These are phyloP conservation scores for Halcyon leucocephala DNA, from an alignment of 2,797 vertebrate species.

Conservation along the genomic window DNA sequence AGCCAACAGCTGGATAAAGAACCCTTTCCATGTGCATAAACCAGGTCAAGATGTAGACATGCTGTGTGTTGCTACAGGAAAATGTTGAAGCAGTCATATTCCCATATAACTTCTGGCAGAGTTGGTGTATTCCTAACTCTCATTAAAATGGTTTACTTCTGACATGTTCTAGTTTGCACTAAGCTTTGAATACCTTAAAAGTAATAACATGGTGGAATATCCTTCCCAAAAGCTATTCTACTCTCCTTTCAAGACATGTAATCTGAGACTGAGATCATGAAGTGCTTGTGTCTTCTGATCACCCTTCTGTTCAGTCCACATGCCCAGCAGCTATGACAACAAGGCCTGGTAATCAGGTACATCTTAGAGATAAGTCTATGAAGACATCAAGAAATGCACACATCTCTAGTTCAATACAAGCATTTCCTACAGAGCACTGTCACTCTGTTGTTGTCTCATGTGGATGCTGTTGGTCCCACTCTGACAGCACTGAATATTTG, in stretches of 20 bases:
- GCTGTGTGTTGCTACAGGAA: not conserved
- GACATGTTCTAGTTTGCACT: slow-evolving; percentile 34
- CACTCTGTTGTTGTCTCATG: not conserved
- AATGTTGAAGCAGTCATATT: not conserved
- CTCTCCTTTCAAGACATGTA: not conserved
- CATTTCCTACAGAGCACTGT: not conserved
- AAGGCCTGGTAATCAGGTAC: not conserved
- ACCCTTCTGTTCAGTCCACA: not conserved
- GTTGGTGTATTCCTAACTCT: not conserved
- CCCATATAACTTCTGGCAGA: not conserved
- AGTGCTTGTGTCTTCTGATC: not conserved
- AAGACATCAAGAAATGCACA: not conserved
- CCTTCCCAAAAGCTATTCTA: not conserved
- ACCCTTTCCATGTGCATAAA: not conserved
- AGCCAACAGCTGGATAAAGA: not conserved
- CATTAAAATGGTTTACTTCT: slow-evolving; percentile 26
- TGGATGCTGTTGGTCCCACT: not conserved
- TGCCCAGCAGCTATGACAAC: not conserved
- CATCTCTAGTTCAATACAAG: not conserved
- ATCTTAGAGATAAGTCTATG: not conserved
- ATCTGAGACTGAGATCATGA: slow-evolving; percentile 7
- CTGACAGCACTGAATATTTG: not conserved
- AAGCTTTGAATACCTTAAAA: not conserved
- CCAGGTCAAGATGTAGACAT: not conserved
- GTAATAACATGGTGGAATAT: slow-evolving; percentile 16